Conservation (phyloP, 2,797 vertebrate genomes). For the Podarcis lilfordi region DNA sequence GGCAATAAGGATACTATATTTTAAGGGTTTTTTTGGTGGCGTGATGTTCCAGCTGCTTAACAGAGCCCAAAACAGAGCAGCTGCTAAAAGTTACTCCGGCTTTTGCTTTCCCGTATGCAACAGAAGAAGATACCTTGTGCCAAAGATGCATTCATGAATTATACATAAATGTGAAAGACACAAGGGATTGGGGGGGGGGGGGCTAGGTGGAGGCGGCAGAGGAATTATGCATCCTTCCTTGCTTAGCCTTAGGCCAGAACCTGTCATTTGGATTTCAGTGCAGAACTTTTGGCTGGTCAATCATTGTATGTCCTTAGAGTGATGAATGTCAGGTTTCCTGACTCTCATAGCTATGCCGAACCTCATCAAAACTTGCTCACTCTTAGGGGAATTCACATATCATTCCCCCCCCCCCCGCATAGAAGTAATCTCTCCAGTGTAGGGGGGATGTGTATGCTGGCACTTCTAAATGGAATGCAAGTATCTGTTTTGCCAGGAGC, state of each 20-base stretch:
- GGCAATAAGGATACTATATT: neutral
- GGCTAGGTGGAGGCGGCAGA: neutral
- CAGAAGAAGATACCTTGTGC: neutral
- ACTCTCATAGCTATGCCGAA: neutral
- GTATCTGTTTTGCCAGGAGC: neutral
- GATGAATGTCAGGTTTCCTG: neutral
- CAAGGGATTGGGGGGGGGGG: neutral
- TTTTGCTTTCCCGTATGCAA: neutral
- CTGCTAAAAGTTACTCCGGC: constrained; percentile 10
- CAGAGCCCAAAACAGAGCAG: neutral
- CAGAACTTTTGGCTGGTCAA: neutral
- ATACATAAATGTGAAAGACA: constrained; percentile 12
- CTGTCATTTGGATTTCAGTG: neutral
- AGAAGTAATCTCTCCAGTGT: neutral
- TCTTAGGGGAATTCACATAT: neutral
- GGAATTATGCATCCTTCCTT: neutral
- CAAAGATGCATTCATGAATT: constrained; percentile 7
- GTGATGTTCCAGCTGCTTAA: neutral
- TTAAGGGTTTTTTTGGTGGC: neutral
- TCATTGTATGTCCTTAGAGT: neutral
- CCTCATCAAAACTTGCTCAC: neutral
- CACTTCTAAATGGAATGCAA: neutral
- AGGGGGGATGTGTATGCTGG: neutral
- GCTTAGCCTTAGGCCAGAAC: constrained; percentile 12
- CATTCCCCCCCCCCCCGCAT: neutral